A percentile compares a stretch with the other conserved stretches of the same genome.
Evolutionary conservation across 2,888 invertebrate species (phyloP).

Genomic region (Drosophila percnosoma): DNA sequence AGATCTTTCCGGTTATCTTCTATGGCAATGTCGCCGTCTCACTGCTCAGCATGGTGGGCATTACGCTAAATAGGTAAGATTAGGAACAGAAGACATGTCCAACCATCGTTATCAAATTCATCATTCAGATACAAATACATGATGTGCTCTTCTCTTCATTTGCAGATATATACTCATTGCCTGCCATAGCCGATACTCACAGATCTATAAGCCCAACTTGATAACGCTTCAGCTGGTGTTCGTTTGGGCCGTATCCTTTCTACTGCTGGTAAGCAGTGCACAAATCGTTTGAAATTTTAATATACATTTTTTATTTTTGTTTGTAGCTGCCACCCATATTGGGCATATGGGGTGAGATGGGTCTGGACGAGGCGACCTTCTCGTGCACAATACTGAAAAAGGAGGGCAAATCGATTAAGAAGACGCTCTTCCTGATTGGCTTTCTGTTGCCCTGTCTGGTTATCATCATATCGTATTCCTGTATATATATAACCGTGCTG

Average conservation of each 20-base stretch:
- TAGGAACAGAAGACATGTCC: background rate
- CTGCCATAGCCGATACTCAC: slow-evolving; percentile 91
- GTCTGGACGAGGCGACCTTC: slow-evolving; percentile 91
- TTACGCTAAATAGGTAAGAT: slow-evolving; percentile 93
- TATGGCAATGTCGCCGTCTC: slow-evolving; percentile 96
- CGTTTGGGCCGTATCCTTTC: slow-evolving; percentile 92
- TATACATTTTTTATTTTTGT: background rate
- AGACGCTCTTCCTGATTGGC: slow-evolving; percentile 92
- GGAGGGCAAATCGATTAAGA: slow-evolving; percentile 92
- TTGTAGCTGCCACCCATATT: slow-evolving; percentile 91
- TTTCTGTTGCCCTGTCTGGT: slow-evolving; percentile 93
- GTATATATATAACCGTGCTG: slow-evolving; percentile 93
- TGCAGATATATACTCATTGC: slow-evolving; percentile 94
- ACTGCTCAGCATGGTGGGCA: slow-evolving; percentile 94
- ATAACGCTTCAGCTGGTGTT: slow-evolving; percentile 91
- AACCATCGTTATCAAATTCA: background rate
- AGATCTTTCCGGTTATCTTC: slow-evolving; percentile 94
- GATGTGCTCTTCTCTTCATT: background rate
- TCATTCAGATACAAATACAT: background rate
- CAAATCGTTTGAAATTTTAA: background rate
- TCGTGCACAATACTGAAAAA: slow-evolving; percentile 95
- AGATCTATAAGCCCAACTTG: slow-evolving; percentile 90
- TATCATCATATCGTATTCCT: slow-evolving; percentile 93
- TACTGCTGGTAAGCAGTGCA: slow-evolving; percentile 87
- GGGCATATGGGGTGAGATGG: slow-evolving; percentile 94